phyloP scores from a whole-genome alignment of 2,888 invertebrate genomes.

The Nomada goodeniana region DNA sequence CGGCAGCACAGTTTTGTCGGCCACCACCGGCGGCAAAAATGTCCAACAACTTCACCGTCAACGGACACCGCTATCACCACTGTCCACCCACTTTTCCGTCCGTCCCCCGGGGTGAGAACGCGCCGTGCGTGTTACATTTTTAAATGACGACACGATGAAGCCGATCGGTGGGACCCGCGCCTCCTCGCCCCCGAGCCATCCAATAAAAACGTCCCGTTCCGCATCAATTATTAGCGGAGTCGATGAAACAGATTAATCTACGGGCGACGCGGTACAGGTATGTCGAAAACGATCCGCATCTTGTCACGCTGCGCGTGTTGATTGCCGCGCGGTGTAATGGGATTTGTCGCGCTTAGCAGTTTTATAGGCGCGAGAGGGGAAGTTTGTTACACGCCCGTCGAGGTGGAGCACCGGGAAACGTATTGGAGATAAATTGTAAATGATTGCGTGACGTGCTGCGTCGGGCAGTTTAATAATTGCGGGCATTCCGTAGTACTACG shows the following conservation, averaged over 20 bases:
- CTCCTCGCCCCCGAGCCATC: constrained; percentile 28
- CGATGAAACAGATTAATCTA: constrained; percentile 57
- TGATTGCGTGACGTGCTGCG: neutral
- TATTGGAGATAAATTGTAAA: neutral
- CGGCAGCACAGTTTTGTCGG: constrained; percentile 68
- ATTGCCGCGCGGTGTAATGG: neutral
- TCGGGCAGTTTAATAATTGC: neutral
- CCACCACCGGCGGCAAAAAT: constrained; percentile 62
- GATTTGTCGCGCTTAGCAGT: constrained; percentile 1
- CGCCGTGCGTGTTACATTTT: constrained; percentile 51
- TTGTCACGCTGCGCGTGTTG: constrained; percentile 11
- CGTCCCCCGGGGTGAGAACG: neutral
- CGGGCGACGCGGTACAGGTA: constrained; percentile 16
- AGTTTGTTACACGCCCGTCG: constrained; percentile 5
- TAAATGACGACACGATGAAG: constrained; percentile 66
- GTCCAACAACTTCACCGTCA: constrained; percentile 60
- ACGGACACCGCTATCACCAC: constrained; percentile 42
- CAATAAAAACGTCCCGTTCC: constrained; percentile 63
- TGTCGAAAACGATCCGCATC: constrained; percentile 35
- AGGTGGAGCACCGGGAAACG: constrained; percentile 1
- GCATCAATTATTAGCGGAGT: constrained; percentile 63
- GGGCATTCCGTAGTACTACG: neutral
- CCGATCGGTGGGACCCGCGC: constrained; percentile 62
- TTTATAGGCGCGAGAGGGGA: neutral
- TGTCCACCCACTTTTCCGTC: neutral